Evolutionary conservation across 2,888 invertebrate species (phyloP).

Genomic region (Standfussiana lucernea): DNA sequence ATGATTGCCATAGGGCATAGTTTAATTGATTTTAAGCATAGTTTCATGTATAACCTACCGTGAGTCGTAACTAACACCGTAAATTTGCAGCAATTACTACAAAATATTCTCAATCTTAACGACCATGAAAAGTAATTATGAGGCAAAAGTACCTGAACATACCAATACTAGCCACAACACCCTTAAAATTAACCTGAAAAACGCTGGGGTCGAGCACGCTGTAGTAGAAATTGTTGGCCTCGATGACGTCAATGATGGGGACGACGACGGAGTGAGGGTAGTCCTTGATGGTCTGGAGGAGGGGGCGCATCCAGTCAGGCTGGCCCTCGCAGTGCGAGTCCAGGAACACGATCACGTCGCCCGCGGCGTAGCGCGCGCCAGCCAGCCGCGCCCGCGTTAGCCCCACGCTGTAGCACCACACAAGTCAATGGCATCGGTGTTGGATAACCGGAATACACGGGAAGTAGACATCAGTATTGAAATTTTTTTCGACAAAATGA

Average conservation of each 20-base stretch:
- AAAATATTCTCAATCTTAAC: neutral
- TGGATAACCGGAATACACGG: neutral
- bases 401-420: conserved; percentile 68
- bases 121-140: neutral
- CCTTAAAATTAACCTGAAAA: conserved; percentile 81
- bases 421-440: conserved; percentile 35
- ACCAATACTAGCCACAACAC: conserved; percentile 47
- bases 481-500: neutral
- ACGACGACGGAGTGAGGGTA: conserved; percentile 95
- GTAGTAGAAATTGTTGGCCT: conserved; percentile 94
- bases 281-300: conserved; percentile 94
- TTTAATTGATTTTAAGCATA: conserved; percentile 36
- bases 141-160: neutral
- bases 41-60: conserved; percentile 1
- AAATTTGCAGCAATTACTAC: neutral
- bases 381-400: conserved; percentile 95
- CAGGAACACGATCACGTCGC: conserved; percentile 95
- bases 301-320: conserved; percentile 96
- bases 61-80: neutral
- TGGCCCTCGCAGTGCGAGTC: conserved; percentile 98
- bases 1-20: conserved; percentile 2
- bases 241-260: conserved; percentile 98
- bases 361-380: conserved; percentile 95
- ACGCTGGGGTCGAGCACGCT: conserved; percentile 90
- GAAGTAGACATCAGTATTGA: neutral